A percentile compares a stretch with the other conserved stretches of the same genome.
Conservation (phyloP, 1,140 invertebrate species). For the Drosophila bifasciata region DNA sequence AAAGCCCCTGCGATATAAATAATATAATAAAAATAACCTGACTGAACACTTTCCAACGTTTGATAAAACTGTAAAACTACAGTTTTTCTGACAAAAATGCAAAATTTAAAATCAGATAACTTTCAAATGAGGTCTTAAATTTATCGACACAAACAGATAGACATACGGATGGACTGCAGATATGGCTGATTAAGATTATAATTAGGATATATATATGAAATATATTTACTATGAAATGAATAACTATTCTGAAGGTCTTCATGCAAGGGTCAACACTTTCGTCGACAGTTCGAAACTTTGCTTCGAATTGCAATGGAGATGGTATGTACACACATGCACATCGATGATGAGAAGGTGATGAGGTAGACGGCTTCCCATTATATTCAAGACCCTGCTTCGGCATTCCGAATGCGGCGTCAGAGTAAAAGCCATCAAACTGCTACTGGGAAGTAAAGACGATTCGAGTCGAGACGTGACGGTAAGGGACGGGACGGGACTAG, state of each 20-base stretch:
- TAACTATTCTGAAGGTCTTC: slow-evolving; percentile 43
- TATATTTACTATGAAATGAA: slow-evolving; percentile 17
- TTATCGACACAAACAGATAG: no score
- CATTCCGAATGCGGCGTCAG: slow-evolving; percentile 36
- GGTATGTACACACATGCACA: not conserved
- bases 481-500: slow-evolving; percentile 55
- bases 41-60: no score
- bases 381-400: slow-evolving; percentile 11
- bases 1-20: no score
- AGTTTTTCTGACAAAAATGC: no score
- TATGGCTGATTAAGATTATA: no score
- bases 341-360: slow-evolving; percentile 8
- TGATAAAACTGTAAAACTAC: no score
- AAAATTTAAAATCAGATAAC: no score
- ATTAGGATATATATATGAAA: no score
- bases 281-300: slow-evolving; percentile 26
- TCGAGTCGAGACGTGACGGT: slow-evolving; percentile 37
- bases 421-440: slow-evolving; percentile 77
- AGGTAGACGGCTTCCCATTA: slow-evolving; percentile 42
- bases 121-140: no score
- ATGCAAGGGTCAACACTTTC: slow-evolving; percentile 22
- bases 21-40: no score
- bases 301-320: slow-evolving; percentile 28
- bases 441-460: slow-evolving; percentile 60
- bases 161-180: no score